phyloP scores from a whole-genome alignment of 1,140 invertebrate species.

The Mizuhopecten yessoensis region DNA sequence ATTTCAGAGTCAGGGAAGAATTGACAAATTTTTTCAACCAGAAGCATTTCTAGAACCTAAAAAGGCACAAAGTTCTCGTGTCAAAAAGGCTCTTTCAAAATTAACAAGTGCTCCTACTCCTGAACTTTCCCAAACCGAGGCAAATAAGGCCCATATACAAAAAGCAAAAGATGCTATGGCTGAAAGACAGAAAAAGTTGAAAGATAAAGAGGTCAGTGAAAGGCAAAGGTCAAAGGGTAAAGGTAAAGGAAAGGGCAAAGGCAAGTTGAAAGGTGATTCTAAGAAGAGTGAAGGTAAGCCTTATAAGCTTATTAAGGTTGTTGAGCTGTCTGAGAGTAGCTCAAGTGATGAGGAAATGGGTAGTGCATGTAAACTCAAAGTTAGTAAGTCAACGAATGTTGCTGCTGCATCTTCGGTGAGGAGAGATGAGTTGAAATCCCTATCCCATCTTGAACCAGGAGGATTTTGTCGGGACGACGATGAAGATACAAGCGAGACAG shows the following conservation, averaged over 20 bases:
- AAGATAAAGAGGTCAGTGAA: background rate
- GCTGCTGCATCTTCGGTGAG: background rate
- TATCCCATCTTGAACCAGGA: background rate
- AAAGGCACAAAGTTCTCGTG: slow-evolving; percentile 69
- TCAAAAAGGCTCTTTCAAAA: slow-evolving; percentile 67
- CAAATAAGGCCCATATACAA: background rate
- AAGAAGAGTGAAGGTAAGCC: slow-evolving; percentile 46
- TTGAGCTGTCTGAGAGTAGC: slow-evolving; percentile 70
- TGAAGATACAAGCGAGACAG: background rate
- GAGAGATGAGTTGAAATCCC: background rate
- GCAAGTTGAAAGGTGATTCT: slow-evolving; percentile 42
- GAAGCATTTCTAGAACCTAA: slow-evolving; percentile 64
- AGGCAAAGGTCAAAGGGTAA: slow-evolving; percentile 43
- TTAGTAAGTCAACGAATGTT: background rate
- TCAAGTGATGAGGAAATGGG: slow-evolving; percentile 59
- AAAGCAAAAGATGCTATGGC: slow-evolving; percentile 12
- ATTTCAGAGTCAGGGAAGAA: slow-evolving; percentile 72
- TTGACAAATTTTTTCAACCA: slow-evolving; percentile 73
- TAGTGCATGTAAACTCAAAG: background rate
- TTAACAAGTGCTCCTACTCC: slow-evolving; percentile 48
- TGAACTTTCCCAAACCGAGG: background rate
- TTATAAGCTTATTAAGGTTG: slow-evolving; percentile 46
- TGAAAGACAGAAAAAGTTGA: background rate
- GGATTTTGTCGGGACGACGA: background rate
- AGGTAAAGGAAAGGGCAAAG: slow-evolving; percentile 51